These are phyloP conservation scores for Xiphorhynchus erythropygius DNA, from an alignment of 2,797 vertebrate species.

Conservation along the genomic window DNA sequence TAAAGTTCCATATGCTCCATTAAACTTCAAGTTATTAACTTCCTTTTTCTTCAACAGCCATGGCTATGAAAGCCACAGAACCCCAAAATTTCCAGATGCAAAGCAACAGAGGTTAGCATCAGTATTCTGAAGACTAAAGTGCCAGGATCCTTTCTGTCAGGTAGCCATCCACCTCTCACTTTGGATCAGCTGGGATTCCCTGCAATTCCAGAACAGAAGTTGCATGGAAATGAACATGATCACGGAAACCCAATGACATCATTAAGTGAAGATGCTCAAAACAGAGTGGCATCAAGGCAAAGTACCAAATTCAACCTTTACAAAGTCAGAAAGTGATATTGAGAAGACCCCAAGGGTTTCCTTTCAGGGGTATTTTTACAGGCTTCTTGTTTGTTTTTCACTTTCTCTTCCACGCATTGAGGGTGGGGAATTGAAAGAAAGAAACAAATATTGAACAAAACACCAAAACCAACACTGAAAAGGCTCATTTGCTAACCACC, in stretches of 20 bases:
- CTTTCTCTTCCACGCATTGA: neutral
- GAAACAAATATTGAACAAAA: neutral
- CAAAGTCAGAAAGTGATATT: neutral
- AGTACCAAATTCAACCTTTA: neutral
- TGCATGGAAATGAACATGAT: fast-evolving
- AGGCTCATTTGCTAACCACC: neutral
- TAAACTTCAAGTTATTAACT: constrained; percentile 1
- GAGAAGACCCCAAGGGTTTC: neutral
- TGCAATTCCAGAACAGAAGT: neutral
- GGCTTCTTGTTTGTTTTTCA: neutral
- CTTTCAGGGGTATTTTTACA: neutral
- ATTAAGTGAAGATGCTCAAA: neutral
- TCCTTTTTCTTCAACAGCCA: neutral
- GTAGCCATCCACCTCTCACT: neutral
- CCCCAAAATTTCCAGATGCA: neutral
- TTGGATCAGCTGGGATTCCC: neutral
- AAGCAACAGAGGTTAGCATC: neutral
- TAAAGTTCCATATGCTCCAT: neutral
- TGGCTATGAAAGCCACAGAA: neutral
- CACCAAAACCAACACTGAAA: neutral
- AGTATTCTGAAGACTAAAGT: neutral
- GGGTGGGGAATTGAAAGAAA: neutral
- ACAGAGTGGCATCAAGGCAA: neutral
- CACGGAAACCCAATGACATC: neutral
- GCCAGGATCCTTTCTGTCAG: neutral